These are phyloP conservation scores for Pelecanoides urinatrix DNA, from an alignment of 2,113 vertebrate species.

Conservation along the genomic window DNA sequence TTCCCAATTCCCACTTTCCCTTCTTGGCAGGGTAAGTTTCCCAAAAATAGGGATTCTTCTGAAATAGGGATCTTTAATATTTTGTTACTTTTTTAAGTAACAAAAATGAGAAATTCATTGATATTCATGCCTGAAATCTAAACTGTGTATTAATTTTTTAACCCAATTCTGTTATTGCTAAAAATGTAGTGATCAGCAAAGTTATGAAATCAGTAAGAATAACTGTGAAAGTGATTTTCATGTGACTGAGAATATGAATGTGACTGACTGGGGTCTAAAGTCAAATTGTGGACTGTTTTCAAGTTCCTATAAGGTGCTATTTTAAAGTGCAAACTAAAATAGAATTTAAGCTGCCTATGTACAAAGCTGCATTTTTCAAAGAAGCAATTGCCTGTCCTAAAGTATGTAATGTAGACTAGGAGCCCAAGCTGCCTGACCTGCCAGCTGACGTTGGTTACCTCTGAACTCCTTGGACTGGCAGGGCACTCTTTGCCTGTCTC, in stretches of 20 bases:
- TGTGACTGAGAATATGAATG: neutral
- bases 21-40: neutral
- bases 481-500: neutral
- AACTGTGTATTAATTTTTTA: neutral
- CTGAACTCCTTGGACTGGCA: neutral
- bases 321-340: neutral
- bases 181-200: neutral
- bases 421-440: neutral
- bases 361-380: neutral
- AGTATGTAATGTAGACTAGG: neutral
- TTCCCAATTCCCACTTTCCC: neutral
- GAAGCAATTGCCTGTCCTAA: neutral
- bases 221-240: neutral
- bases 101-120: neutral
- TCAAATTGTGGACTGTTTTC: neutral
- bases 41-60: neutral
- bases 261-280: neutral
- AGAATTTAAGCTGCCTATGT: neutral
- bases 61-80: neutral
- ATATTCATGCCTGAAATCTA: neutral
- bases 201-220: neutral
- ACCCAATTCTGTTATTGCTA: neutral
- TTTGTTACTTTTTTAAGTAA: neutral
- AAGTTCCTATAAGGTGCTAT: neutral
- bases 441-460: too few relatives aligned